Percentiles rank a stretch among this genome's conserved stretches.
These are phyloP conservation scores for Montipora cactus DNA, from an alignment of 64 coral and sea anemone species.

Conservation along the genomic window DNA sequence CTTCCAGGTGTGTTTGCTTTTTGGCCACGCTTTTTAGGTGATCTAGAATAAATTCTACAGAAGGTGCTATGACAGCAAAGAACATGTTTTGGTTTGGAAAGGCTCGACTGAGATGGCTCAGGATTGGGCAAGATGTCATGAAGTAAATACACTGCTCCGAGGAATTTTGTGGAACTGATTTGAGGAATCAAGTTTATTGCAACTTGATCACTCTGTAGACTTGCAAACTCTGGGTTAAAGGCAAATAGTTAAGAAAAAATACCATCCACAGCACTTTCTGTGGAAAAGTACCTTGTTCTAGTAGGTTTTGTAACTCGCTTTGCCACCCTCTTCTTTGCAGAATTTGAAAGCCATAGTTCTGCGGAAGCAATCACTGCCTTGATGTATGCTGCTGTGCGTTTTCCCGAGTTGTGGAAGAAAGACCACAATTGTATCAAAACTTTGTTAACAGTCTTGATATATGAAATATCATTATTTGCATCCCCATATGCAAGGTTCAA, in stretches of 20 bases:
- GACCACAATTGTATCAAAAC: conserved; percentile 45
- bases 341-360: conserved; percentile 3
- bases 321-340: conserved; percentile 22
- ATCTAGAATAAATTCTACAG: conserved; percentile 61
- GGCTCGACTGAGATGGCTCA: conserved; percentile 57
- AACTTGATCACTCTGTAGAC: conserved; percentile 47
- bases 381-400: not conserved
- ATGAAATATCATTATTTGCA: conserved; percentile 57
- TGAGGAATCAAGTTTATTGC: conserved; percentile 52
- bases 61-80: not conserved
- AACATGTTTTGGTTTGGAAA: conserved; percentile 64
- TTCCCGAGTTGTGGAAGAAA: conserved; percentile 31
- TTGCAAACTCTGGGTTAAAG: conserved; percentile 57
- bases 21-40: conserved; percentile 32
- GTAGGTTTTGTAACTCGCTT: not conserved
- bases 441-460: conserved; percentile 37
- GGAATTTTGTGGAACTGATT: conserved; percentile 43
- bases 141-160: conserved; percentile 56
- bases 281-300: not conserved
- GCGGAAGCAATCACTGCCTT: conserved; percentile 1
- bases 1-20: conserved; percentile 32
- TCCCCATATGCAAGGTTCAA: conserved; percentile 50
- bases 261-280: conserved; percentile 13
- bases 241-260: conserved; percentile 52
- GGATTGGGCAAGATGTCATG: conserved; percentile 48